These are phyloP conservation scores for Sebastes aleutianus DNA, from an alignment of 2,797 vertebrate genomes.

Conservation along the genomic window DNA sequence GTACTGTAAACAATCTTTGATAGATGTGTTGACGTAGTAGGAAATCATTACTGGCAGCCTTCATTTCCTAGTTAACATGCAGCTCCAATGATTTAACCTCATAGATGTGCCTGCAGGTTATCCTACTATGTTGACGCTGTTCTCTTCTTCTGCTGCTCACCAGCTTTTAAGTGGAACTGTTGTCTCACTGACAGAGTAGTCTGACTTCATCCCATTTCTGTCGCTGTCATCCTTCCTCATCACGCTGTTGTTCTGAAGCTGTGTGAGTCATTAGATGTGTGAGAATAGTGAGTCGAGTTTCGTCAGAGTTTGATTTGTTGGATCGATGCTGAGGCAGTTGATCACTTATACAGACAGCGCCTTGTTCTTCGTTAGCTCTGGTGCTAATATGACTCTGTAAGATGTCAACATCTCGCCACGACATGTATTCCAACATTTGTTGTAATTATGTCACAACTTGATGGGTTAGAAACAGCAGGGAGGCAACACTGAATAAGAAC, in stretches of 20 bases:
- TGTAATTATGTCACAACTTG: neutral
- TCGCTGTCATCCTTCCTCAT: neutral
- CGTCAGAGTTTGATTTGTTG: constrained; percentile 1
- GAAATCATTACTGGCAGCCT: neutral
- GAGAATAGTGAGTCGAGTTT: neutral
- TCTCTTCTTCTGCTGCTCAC: neutral
- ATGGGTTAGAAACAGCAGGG: constrained; percentile 26
- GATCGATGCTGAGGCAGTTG: neutral
- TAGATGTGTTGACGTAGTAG: neutral
- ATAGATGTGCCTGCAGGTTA: neutral
- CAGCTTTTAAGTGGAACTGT: neutral
- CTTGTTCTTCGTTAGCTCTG: neutral
- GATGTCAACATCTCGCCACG: neutral
- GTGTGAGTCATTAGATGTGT: constrained; percentile 6
- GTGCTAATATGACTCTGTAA: neutral
- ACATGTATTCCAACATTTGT: neutral
- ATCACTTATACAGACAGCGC: neutral
- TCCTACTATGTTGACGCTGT: neutral
- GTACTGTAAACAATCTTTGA: neutral
- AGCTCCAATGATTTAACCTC: neutral
- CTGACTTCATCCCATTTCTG: neutral
- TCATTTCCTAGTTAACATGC: neutral
- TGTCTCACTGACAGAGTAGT: neutral
- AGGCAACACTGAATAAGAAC: neutral
- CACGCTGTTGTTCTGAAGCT: neutral